phyloP scores from a whole-genome alignment of 2,888 invertebrate species.

The Crematogaster levior region DNA sequence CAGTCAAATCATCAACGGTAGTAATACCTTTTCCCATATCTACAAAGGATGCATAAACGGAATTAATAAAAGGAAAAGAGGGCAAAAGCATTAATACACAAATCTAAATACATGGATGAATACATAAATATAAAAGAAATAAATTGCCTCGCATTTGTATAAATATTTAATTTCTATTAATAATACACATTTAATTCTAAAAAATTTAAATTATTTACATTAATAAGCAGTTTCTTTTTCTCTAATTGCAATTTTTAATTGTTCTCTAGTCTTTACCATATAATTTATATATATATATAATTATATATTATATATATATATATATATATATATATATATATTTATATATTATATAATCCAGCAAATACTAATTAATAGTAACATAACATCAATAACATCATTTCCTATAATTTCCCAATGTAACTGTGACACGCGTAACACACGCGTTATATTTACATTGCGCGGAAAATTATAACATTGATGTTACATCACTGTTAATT shows the following conservation, averaged over 20 bases:
- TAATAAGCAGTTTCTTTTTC: background rate
- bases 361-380: too few relatives aligned
- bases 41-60: conserved; percentile 60
- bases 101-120: background rate
- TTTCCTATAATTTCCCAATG: too few relatives aligned
- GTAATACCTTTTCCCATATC: conserved; percentile 79
- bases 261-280: too few relatives aligned
- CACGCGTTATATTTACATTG: too few relatives aligned
- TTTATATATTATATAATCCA: too few relatives aligned
- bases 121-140: background rate
- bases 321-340: too few relatives aligned
- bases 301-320: background rate
- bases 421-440: too few relatives aligned
- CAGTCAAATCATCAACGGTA: conserved; percentile 75
- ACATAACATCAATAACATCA: too few relatives aligned
- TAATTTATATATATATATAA: background rate
- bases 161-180: conserved; percentile 13
- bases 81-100: background rate
- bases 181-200: background rate
- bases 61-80: background rate
- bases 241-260: background rate
- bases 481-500: too few relatives aligned
- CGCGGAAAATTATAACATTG: too few relatives aligned
- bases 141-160: background rate
- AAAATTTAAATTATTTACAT: background rate